These are phyloP conservation scores for Lypha dubia DNA, from an alignment of 2,888 invertebrate species.

Conservation along the genomic window DNA sequence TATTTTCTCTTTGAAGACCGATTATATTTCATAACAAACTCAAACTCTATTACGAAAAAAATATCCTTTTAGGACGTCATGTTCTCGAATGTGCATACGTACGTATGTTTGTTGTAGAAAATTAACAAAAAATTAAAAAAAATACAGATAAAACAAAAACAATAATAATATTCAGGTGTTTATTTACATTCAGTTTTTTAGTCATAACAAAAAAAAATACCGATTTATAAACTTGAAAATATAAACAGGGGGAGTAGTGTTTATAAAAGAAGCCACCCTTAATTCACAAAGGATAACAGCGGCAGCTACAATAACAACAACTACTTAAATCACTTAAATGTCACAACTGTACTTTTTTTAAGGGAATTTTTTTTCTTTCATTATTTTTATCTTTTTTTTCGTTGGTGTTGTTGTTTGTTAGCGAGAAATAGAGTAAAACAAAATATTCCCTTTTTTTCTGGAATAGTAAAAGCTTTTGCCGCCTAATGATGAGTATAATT, in stretches of 20 bases:
- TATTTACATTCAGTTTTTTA: slow-evolving; percentile 65
- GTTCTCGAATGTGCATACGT: slow-evolving; percentile 4
- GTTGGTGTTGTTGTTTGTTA: slow-evolving; percentile 9
- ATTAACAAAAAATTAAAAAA: slow-evolving; percentile 50
- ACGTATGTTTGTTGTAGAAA: slow-evolving; percentile 21
- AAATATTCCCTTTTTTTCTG: slow-evolving; percentile 16
- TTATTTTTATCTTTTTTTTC: slow-evolving; percentile 8
- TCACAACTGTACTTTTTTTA: slow-evolving; percentile 63
- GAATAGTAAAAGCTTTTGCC: slow-evolving; percentile 49
- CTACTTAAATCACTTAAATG: slow-evolving; percentile 51
- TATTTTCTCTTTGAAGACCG: slow-evolving; percentile 59
- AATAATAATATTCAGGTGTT: slow-evolving; percentile 66
- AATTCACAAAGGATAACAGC: slow-evolving; percentile 28
- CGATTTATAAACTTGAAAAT: slow-evolving; percentile 11
- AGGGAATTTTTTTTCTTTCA: slow-evolving; percentile 33
- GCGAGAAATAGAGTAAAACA: not conserved
- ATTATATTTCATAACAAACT: slow-evolving; percentile 70
- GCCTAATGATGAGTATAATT: slow-evolving; percentile 23
- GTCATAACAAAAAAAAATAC: slow-evolving; percentile 24
- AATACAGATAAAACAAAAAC: slow-evolving; percentile 33
- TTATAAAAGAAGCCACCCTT: slow-evolving; percentile 45
- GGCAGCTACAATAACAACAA: slow-evolving; percentile 24
- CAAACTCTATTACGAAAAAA: slow-evolving; percentile 14
- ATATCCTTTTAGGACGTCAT: slow-evolving; percentile 49
- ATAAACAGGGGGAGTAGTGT: slow-evolving; percentile 27